Conservation (phyloP, 2,797 vertebrate genomes). For the Megalops cyprinoides region DNA sequence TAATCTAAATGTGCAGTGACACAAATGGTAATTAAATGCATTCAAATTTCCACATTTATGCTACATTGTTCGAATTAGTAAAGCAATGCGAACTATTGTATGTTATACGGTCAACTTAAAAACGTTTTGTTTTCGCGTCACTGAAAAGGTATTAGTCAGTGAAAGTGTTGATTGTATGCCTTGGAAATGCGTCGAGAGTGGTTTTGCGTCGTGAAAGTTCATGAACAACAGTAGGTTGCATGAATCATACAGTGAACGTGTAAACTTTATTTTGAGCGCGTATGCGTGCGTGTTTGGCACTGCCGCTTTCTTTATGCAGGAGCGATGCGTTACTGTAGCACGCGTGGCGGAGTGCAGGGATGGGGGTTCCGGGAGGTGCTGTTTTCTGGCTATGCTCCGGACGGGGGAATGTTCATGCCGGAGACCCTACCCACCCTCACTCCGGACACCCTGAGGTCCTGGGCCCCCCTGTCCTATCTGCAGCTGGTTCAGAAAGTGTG, state of each 20-base stretch:
- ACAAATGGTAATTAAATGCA: not conserved
- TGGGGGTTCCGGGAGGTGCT: constrained; percentile 81
- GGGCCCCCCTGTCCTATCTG: constrained; percentile 77
- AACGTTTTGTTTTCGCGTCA: not conserved
- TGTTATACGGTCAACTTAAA: too few species aligned
- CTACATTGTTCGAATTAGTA: not conserved
- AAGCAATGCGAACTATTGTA: not conserved
- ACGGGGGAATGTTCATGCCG: constrained; percentile 92
- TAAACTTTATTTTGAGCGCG: too few species aligned
- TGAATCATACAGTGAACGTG: not conserved
- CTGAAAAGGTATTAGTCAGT: not conserved
- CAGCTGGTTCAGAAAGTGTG: constrained; percentile 84
- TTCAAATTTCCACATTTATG: not conserved
- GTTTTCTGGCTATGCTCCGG: constrained; percentile 84
- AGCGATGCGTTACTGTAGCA: constrained; percentile 87
- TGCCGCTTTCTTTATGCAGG: not conserved
- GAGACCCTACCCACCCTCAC: constrained; percentile 74
- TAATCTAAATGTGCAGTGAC: too few species aligned
- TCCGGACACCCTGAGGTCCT: constrained; percentile 66
- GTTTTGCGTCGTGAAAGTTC: not conserved
- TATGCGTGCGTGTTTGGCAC: not conserved
- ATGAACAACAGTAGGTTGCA: not conserved
- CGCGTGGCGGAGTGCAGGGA: constrained; percentile 70
- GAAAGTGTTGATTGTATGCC: not conserved
- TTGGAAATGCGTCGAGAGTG: not conserved